Evolutionary conservation across 2,797 vertebrate genomes (phyloP).

Genomic region (Peromyscus attwateri): DNA sequence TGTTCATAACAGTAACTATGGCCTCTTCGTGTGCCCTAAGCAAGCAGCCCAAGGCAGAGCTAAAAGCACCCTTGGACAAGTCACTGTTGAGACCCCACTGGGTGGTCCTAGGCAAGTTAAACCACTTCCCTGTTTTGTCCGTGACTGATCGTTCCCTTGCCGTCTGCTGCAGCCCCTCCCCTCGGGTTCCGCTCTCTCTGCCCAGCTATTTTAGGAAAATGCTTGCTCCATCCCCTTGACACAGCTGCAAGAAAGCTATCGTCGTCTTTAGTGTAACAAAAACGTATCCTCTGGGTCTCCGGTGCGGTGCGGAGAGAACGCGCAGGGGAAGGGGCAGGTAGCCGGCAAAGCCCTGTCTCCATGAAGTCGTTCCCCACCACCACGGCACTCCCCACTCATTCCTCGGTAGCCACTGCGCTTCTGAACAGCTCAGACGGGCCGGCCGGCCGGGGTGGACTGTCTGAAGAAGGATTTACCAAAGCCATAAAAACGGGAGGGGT

Average conservation of each 20-base stretch:
- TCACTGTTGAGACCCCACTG: not conserved
- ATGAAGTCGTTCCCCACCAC: no score
- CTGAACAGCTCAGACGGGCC: not conserved
- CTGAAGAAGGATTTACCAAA: not conserved
- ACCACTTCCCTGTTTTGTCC: not conserved
- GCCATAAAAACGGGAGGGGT: not conserved
- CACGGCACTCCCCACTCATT: not conserved
- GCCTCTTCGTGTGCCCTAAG: not conserved
- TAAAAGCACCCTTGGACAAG: not conserved
- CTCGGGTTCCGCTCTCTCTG: not conserved
- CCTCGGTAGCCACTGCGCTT: not conserved
- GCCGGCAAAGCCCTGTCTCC: not conserved
- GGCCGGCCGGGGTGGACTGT: not conserved
- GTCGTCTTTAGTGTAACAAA: not conserved
- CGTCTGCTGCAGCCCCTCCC: not conserved
- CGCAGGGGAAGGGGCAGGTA: not conserved
- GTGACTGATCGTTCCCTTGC: not conserved
- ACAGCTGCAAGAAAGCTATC: not conserved
- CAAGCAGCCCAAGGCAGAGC: not conserved
- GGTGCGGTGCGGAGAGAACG: not conserved
- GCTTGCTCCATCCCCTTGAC: not conserved
- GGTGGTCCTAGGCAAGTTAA: not conserved
- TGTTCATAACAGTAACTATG: not conserved
- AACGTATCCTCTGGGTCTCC: not conserved
- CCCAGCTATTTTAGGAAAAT: not conserved